phyloP scores from a whole-genome alignment of 2,113 vertebrate genomes.

The Mobula hypostoma region DNA sequence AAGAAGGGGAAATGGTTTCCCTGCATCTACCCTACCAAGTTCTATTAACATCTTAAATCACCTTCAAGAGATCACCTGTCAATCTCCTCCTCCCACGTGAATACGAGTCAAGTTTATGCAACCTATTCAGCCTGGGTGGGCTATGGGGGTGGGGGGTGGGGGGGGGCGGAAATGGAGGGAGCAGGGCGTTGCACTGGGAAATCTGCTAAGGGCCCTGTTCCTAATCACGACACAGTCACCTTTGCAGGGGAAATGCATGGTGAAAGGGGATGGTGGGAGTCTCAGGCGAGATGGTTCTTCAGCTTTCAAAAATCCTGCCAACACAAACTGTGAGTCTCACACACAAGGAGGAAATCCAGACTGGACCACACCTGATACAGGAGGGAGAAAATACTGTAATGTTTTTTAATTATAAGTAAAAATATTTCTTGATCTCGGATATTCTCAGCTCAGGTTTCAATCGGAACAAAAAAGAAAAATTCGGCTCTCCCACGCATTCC shows the following conservation, averaged over 20 bases:
- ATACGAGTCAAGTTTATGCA: background rate
- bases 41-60: background rate
- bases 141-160: background rate
- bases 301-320: background rate
- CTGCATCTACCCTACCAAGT: background rate
- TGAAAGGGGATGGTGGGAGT: background rate
- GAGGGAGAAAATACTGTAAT: constrained; percentile 3
- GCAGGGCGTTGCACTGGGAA: fast-evolving
- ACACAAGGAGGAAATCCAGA: background rate
- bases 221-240: background rate
- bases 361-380: background rate
- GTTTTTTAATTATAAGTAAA: constrained; percentile 29
- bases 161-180: background rate
- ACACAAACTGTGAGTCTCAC: background rate
- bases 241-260: background rate
- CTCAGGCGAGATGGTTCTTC: background rate
- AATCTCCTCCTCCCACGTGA: background rate
- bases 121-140: too few relatives aligned
- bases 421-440: background rate
- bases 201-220: background rate
- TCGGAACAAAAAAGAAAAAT: background rate
- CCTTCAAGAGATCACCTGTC: background rate
- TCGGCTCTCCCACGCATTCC: constrained; percentile 6
- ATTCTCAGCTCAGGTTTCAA: constrained; percentile 21
- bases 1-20: background rate